phyloP scores from a whole-genome alignment of 2,113 vertebrate genomes.

The Ailurus styani region DNA sequence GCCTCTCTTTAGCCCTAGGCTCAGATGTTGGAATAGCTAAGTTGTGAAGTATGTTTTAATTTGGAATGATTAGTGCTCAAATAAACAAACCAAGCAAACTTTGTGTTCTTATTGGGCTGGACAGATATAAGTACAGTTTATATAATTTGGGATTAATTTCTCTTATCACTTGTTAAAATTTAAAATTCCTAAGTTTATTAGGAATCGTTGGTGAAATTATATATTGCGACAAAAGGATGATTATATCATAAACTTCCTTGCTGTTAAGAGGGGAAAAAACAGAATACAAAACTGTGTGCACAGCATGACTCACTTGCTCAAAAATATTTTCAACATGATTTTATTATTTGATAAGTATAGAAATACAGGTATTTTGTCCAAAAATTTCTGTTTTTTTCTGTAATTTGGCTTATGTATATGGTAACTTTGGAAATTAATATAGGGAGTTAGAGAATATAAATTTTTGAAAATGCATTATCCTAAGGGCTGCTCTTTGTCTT shows the following conservation, averaged over 20 bases:
- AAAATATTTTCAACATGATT: neutral
- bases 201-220: constrained; percentile 13
- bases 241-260: neutral
- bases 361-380: neutral
- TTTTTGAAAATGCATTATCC: neutral
- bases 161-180: constrained; percentile 25
- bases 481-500: neutral
- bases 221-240: neutral
- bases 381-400: neutral
- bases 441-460: neutral
- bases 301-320: neutral
- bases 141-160: neutral
- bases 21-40: constrained; percentile 8
- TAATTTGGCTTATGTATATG: neutral
- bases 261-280: constrained; percentile 12
- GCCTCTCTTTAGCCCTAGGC: neutral
- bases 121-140: neutral
- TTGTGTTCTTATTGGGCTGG: neutral
- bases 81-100: neutral
- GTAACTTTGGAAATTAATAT: neutral
- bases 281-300: neutral
- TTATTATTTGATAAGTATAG: neutral
- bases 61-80: neutral
- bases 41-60: constrained; percentile 20
- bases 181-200: constrained; percentile 18